A percentile compares a stretch with the other conserved stretches of the same genome.
Conservation (phyloP, 1,140 invertebrate species). For the Tyrophagus putrescentiae region DNA sequence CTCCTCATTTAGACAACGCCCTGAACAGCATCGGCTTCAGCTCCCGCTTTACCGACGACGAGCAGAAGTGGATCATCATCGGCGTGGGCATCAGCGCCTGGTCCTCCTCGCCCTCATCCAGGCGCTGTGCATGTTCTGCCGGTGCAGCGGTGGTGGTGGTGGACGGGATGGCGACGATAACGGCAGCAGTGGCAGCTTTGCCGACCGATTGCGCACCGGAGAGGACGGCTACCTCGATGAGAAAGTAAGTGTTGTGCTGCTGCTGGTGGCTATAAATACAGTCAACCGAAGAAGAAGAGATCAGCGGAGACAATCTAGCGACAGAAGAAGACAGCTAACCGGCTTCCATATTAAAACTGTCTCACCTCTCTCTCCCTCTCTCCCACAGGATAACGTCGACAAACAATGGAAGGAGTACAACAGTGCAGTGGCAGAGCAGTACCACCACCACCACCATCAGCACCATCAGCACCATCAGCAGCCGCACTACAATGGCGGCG, state of each 20-base stretch:
- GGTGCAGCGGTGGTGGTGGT: constrained; percentile 15
- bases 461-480: too few species aligned
- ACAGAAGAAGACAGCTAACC: too few species aligned
- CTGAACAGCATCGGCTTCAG: constrained; percentile 5
- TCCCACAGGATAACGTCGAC: not conserved
- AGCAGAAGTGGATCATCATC: constrained; percentile 61
- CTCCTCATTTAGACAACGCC: not conserved
- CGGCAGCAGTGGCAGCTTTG: not conserved
- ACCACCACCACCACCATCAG: too few species aligned
- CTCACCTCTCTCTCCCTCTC: too few species aligned
- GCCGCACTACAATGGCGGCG: not conserved
- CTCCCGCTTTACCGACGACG: constrained; percentile 26
- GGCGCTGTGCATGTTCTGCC: constrained; percentile 62
- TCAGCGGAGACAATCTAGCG: too few species aligned
- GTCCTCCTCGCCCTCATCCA: constrained; percentile 62
- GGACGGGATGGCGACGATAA: too few species aligned
- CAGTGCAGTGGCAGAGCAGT: too few species aligned
- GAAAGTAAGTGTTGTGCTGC: not conserved
- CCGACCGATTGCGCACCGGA: not conserved
- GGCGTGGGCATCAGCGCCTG: constrained; percentile 61
- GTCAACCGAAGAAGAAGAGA: too few species aligned
- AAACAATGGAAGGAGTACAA: constrained; percentile 18
- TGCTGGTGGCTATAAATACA: not conserved
- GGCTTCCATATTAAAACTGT: too few species aligned
- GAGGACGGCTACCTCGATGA: constrained; percentile 1